Percentiles rank a stretch among this genome's conserved stretches.
phyloP scores from a whole-genome alignment of 2,888 invertebrate species.

The Phaonia tiefii region DNA sequence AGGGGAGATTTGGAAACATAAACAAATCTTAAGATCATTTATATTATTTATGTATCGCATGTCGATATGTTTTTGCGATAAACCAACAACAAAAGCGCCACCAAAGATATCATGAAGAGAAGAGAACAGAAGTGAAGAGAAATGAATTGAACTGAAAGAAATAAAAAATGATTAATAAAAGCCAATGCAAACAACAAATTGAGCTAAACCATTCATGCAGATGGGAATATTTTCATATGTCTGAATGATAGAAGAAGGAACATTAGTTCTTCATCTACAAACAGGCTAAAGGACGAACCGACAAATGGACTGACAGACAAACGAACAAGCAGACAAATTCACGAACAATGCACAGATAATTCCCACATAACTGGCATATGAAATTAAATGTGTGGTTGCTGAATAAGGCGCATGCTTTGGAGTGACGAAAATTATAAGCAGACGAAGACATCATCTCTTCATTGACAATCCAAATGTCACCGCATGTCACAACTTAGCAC shows the following conservation, averaged over 20 bases:
- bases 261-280: too few species aligned
- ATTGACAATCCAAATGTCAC: too few species aligned
- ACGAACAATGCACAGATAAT: constrained; percentile 19
- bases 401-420: neutral
- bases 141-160: constrained; percentile 39
- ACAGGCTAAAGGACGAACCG: constrained; percentile 33
- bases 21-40: constrained; percentile 52
- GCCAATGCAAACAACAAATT: constrained; percentile 61
- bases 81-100: constrained; percentile 26
- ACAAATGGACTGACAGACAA: constrained; percentile 1
- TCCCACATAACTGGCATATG: neutral
- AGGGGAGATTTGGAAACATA: constrained; percentile 14
- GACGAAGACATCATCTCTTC: too few species aligned
- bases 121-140: neutral
- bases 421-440: constrained; percentile 21
- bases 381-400: constrained; percentile 12
- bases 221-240: constrained; percentile 51
- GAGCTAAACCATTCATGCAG: constrained; percentile 48
- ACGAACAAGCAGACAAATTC: constrained; percentile 10
- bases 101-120: constrained; percentile 11
- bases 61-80: constrained; percentile 49
- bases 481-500: too few species aligned
- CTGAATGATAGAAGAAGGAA: too few species aligned
- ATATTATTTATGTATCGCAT: constrained; percentile 52
- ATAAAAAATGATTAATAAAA: constrained; percentile 59